Conservation (phyloP, 2,113 vertebrate species). For the Anser brachyrhynchus region DNA sequence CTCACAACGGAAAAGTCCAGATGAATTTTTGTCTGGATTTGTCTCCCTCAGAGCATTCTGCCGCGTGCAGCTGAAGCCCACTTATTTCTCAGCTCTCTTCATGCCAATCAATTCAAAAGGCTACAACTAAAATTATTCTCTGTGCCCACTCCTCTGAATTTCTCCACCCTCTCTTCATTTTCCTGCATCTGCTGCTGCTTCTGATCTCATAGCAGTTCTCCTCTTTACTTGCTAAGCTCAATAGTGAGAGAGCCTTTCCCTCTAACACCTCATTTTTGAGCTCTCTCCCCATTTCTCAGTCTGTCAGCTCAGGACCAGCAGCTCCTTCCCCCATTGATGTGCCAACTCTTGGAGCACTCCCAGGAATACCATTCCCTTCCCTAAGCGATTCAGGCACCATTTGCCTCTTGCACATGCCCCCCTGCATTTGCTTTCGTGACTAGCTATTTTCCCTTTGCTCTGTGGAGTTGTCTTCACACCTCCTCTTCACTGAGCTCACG, state of each 20-base stretch:
- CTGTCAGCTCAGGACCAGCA: constrained; percentile 18
- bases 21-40: not conserved
- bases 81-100: not conserved
- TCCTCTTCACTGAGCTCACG: constrained; percentile 46
- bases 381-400: not conserved
- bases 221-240: not conserved
- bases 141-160: not conserved
- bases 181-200: not conserved
- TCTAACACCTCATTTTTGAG: not conserved
- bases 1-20: not conserved
- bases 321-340: not conserved
- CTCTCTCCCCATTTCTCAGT: not conserved
- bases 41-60: not conserved
- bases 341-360: not conserved
- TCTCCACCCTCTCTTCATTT: not conserved
- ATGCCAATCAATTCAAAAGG: not conserved
- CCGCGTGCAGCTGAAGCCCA: not conserved
- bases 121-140: constrained; percentile 26
- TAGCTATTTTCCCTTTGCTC: constrained; percentile 7
- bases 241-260: not conserved
- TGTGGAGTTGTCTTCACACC: constrained; percentile 33
- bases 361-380: not conserved
- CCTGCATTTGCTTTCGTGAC: constrained; percentile 4
- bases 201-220: not conserved
- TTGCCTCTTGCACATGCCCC: not conserved